Percentiles rank a stretch among this genome's conserved stretches.
phyloP scores from a whole-genome alignment of 2,888 invertebrate species.

The Disparrhopalites patrizii region DNA sequence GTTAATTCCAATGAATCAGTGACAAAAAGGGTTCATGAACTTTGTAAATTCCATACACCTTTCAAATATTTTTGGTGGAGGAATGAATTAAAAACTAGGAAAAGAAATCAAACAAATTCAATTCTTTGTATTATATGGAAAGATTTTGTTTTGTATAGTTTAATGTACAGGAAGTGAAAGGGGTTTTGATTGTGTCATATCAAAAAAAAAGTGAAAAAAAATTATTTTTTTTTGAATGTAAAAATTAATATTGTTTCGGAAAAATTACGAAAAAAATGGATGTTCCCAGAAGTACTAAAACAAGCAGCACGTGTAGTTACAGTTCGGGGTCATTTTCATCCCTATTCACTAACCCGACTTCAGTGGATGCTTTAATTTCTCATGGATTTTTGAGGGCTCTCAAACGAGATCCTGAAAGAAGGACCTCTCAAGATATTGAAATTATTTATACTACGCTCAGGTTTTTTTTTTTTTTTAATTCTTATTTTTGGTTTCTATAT shows the following conservation, averaged over 20 bases:
- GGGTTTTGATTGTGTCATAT: too few species aligned
- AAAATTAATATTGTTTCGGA: not conserved
- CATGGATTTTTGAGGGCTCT: slow-evolving; percentile 55
- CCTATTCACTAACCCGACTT: not conserved
- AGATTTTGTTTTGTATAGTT: not conserved
- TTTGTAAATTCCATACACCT: too few species aligned
- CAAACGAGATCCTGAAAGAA: slow-evolving; percentile 57
- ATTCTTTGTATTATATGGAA: too few species aligned
- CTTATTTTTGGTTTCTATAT: slow-evolving; percentile 1
- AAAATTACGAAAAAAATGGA: slow-evolving; percentile 4
- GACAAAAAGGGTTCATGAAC: too few species aligned
- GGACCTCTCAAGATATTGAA: slow-evolving; percentile 54
- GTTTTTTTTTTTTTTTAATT: slow-evolving; percentile 29
- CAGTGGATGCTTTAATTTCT: slow-evolving; percentile 16
- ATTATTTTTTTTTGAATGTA: not conserved
- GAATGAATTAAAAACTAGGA: too few species aligned
- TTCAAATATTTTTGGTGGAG: too few species aligned
- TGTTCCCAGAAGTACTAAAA: slow-evolving; percentile 13
- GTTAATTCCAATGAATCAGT: too few species aligned
- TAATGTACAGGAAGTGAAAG: too few species aligned
- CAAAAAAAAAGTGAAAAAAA: too few species aligned
- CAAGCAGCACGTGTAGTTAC: slow-evolving; percentile 19
- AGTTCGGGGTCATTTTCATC: slow-evolving; percentile 19
- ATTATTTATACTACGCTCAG: slow-evolving; percentile 40
- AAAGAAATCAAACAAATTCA: too few species aligned